Conservation (phyloP, 1,140 invertebrate species). For the Meloidogyne floridensis region DNA sequence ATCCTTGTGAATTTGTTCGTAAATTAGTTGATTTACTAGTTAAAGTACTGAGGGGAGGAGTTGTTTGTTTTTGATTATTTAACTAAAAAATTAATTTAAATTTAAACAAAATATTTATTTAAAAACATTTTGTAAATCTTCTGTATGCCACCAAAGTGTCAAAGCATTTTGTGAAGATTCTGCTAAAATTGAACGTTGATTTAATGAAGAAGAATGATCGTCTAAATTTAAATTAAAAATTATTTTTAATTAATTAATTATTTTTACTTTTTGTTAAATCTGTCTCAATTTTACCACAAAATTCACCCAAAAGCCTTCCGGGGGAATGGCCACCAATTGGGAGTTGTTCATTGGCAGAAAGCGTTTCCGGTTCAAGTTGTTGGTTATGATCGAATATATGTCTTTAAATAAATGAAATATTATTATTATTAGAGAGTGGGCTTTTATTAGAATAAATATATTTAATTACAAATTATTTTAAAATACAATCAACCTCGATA, state of each 20-base stretch:
- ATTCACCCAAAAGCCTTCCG: constrained; percentile 35
- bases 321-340: constrained; percentile 25
- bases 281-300: constrained; percentile 32
- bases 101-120: background rate
- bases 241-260: constrained; percentile 6
- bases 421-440: background rate
- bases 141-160: constrained; percentile 42
- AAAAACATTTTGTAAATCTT: constrained; percentile 22
- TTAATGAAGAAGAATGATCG: background rate
- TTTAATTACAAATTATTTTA: too few relatives aligned
- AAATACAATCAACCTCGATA: too few relatives aligned
- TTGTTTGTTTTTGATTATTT: background rate
- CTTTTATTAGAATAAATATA: background rate
- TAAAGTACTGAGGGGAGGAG: background rate
- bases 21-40: background rate
- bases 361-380: constrained; percentile 22
- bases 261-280: constrained; percentile 9
- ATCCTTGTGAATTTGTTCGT: constrained; percentile 26
- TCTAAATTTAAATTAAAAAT: background rate
- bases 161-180: constrained; percentile 38
- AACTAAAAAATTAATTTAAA: background rate
- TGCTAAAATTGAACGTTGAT: constrained; percentile 13
- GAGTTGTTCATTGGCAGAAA: constrained; percentile 23
- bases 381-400: constrained; percentile 41
- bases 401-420: background rate